Percentiles rank a stretch among this genome's conserved stretches.
These are phyloP conservation scores for Drosophila chauvacae DNA, from an alignment of 1,140 invertebrate genomes.

Conservation along the genomic window DNA sequence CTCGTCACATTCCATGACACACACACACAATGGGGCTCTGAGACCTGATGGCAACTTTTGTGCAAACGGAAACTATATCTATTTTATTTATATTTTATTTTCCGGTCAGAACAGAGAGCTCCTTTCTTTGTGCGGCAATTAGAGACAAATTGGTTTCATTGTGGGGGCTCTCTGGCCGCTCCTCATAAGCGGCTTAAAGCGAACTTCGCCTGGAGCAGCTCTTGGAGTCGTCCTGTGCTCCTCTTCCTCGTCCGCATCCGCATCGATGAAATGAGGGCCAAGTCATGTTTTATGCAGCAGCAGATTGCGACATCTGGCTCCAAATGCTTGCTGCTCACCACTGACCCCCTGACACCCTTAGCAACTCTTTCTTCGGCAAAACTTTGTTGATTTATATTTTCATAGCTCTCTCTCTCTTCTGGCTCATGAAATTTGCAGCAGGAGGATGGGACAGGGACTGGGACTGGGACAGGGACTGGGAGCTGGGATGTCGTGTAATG, in stretches of 20 bases:
- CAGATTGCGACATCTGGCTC: slow-evolving; percentile 44
- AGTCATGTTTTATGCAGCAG: slow-evolving; percentile 46
- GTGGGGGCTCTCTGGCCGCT: background rate
- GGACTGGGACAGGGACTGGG: background rate
- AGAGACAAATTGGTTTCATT: slow-evolving; percentile 24
- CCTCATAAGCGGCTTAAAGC: slow-evolving; percentile 55
- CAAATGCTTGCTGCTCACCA: background rate
- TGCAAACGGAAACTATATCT: slow-evolving; percentile 4
- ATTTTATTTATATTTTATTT: slow-evolving; percentile 26
- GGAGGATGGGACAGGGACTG: background rate
- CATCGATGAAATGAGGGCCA: slow-evolving; percentile 37
- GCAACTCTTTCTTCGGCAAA: slow-evolving; percentile 30
- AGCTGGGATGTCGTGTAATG: slow-evolving; percentile 27
- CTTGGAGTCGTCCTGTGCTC: background rate
- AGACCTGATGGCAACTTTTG: slow-evolving; percentile 7
- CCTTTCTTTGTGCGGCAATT: slow-evolving; percentile 14
- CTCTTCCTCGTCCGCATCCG: background rate
- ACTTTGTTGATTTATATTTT: slow-evolving; percentile 81
- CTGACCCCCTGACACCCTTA: slow-evolving; percentile 13
- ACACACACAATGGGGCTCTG: background rate
- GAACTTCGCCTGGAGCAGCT: background rate
- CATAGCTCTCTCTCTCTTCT: slow-evolving; percentile 20
- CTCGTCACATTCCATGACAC: background rate
- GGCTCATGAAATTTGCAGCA: slow-evolving; percentile 71
- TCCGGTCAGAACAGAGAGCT: slow-evolving; percentile 3